Evolutionary conservation across 2,888 invertebrate genomes (phyloP), one percentile per base, ranked within the genome.

Genomic region (Bugulina stolonifera): DNA sequence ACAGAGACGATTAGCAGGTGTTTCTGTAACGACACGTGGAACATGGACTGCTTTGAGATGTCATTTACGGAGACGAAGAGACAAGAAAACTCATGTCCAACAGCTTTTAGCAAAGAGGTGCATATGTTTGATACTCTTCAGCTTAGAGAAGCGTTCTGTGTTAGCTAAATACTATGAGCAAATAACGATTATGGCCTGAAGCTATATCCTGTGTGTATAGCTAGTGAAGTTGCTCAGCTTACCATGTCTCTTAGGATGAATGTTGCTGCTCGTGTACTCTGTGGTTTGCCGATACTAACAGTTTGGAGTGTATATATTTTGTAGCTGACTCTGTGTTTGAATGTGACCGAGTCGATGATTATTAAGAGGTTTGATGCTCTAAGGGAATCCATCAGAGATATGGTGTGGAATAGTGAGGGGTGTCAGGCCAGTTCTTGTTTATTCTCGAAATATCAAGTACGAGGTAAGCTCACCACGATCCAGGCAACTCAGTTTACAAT

Each of bases 31-130:
- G 64, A 64, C 64, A 25, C 64, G 3, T 64, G 27, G 27, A 27
- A 64, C 34, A 64, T 64, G 64, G 22, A 22, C 29, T 64, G 64
- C 34, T 64, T 64, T 34, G 64, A 64, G 32, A 64, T 64, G 64
- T 64, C 64, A 2, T 64, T 32, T 64, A 3, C 25, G 2, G 64
- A 64, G 34, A 64, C 64, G 64, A 64, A n/a, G n/a, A 5, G 32
- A 32, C 1, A 25, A 10, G 64, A 27, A 27, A 64, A 64, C n/a
- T 29, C 10, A 2, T 64, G 64, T 34, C 64, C 64, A 5, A 64
- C 32, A 2, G 18, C 27, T 22, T 32, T 29, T 34, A 64, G 34
- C 29, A 55, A 55, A 25, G 3, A 10, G 55, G 55, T 55, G n/a
- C n/a, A n/a, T n/a, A n/a, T n/a, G n/a, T n/a, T n/a, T n/a, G n/a